Evolutionary conservation across 2,113 vertebrate species (phyloP), one percentile per base, ranked within the genome.

Genomic region (Choloepus hoffmanni): DNA sequence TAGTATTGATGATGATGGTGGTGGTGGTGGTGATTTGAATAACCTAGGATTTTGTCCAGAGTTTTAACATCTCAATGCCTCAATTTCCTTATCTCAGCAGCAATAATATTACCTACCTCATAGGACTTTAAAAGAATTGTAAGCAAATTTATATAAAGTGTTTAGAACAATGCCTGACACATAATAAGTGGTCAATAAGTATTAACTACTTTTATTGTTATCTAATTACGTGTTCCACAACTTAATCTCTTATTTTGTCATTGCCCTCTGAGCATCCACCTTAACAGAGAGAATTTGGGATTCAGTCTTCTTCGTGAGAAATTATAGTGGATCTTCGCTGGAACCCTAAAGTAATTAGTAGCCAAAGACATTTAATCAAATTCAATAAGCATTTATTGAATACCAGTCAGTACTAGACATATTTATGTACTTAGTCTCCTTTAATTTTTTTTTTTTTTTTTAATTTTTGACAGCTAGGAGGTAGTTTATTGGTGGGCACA

Each of bases 181-280:
- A 85, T 85, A 93, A 33, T 45, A 72, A 73, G 50, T 74, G 16
- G 4, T 40, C n/a, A 45, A 24, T 65, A 94, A 76, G 15, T 70
- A 24, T 72, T 89, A 96, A 18, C 33, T 58, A 86, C 15, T 77
- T 87, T 91, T n/a, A 83, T 85, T 95, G 85, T 84, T 68, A 43
- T 40, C 36, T 93, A 92, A 88, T 77, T 70, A 82, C 55, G 19
- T 43, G 55, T 65, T 78, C 12, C 16, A 72, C 23, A 50, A 40
- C n/a, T 94, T 93, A 92, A 89, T 76, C 14, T 65, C 43, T 58
- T 92, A 73, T 92, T 55, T 93, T 83, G 65, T 65, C 48, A 86
- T 28, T 95, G 60, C 93, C 89, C 93, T 95, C 90, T 91, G 65
- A 95, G 88, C 92, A 96, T 36, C 33, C 82, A 90, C 12, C 5